phyloP scores from a whole-genome alignment of 2,113 vertebrate genomes.

The Nasalis larvatus region DNA sequence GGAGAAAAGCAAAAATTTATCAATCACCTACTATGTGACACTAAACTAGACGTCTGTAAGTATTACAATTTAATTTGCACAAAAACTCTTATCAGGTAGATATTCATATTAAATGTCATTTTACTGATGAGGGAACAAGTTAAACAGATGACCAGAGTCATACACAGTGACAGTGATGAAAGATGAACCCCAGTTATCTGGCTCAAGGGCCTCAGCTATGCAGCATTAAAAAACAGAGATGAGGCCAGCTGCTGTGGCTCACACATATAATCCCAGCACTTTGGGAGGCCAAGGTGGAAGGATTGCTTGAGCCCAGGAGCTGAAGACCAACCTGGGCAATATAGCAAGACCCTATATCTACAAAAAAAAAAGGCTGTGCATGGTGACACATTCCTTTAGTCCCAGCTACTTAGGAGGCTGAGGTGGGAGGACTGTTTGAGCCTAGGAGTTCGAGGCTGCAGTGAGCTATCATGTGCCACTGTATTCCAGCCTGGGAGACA shows the following conservation, averaged over 20 bases:
- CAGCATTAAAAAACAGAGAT: not conserved
- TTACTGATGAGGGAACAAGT: not conserved
- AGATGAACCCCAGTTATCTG: not conserved
- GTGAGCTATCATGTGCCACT: not conserved
- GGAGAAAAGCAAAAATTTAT: not conserved
- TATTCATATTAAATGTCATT: not conserved
- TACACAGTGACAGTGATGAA: not conserved
- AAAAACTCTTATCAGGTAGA: not conserved
- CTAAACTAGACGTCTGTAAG: not conserved
- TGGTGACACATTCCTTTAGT: not conserved
- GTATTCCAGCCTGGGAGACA: not conserved
- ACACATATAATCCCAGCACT: not conserved
- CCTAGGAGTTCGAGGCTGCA: not conserved
- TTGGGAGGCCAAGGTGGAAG: not conserved
- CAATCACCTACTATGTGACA: not conserved
- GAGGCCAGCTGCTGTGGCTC: not conserved
- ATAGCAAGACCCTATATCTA: not conserved
- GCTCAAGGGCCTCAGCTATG: not conserved
- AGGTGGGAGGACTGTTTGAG: not conserved
- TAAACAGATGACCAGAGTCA: not conserved
- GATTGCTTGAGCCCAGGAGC: not conserved
- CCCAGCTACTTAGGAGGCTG: not conserved
- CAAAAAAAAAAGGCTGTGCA: not conserved
- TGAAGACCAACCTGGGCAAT: not conserved
- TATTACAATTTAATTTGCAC: not conserved